Percentiles rank a stretch among this genome's conserved stretches.
Conservation (phyloP, 1,140 invertebrate genomes). For the fruit fly (Drosophila melanogaster) region DNA sequence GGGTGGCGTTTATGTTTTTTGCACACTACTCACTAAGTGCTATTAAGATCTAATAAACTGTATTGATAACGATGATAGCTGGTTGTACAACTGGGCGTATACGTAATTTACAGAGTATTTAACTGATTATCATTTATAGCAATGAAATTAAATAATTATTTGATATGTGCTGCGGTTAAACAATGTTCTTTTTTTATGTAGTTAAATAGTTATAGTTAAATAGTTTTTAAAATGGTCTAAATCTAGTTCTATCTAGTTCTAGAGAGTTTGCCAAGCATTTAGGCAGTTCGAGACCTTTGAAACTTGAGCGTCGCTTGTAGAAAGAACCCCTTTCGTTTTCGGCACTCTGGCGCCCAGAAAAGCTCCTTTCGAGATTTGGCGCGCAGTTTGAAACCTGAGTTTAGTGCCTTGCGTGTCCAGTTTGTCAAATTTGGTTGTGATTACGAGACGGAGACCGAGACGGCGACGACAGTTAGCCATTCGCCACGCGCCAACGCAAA, state of each 20-base stretch:
- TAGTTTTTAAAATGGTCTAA: neutral
- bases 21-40: neutral
- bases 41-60: too few relatives aligned
- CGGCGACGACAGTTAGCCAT: slow-evolving; percentile 17
- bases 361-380: slow-evolving; percentile 22
- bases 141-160: too few relatives aligned
- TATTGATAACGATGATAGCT: too few relatives aligned
- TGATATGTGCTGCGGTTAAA: too few relatives aligned
- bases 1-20: neutral
- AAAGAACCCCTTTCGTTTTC: slow-evolving; percentile 15
- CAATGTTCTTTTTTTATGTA: too few relatives aligned
- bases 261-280: slow-evolving; percentile 44
- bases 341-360: slow-evolving; percentile 26
- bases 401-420: slow-evolving; percentile 48
- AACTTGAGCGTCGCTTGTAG: slow-evolving; percentile 8
- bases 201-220: neutral
- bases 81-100: neutral
- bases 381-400: slow-evolving; percentile 57
- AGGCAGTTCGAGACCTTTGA: neutral
- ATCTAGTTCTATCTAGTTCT: slow-evolving; percentile 16
- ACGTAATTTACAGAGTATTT: neutral
- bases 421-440: slow-evolving; percentile 54
- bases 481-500: slow-evolving; percentile 54
- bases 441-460: slow-evolving; percentile 34
- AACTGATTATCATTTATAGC: too few relatives aligned